Conservation (phyloP, 2,888 invertebrate genomes). For the Diplolepis rosae region DNA sequence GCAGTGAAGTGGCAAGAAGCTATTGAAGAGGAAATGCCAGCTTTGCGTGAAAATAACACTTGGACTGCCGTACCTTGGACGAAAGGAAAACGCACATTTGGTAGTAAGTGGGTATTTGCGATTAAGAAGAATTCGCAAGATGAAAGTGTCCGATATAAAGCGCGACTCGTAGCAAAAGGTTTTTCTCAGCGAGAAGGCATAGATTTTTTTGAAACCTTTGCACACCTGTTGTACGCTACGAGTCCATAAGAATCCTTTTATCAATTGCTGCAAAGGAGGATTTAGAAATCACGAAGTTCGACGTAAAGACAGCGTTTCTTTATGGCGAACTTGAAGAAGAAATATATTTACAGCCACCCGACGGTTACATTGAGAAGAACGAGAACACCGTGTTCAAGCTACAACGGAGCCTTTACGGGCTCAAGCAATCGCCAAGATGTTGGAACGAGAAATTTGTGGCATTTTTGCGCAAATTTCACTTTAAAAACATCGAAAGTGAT, state of each 20-base stretch:
- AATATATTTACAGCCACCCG: conserved; percentile 36
- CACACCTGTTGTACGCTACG: too few relatives aligned
- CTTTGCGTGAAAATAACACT: neutral
- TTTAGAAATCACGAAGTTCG: too few relatives aligned
- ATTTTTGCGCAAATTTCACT: conserved; percentile 1
- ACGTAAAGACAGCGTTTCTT: conserved; percentile 25
- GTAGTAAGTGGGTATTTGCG: neutral
- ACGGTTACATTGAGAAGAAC: conserved; percentile 9
- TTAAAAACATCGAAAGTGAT: too few relatives aligned
- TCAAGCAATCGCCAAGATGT: too few relatives aligned
- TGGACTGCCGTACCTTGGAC: neutral
- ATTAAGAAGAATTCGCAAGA: neutral
- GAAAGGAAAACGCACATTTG: neutral
- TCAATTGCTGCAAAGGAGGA: too few relatives aligned
- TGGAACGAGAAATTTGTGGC: too few relatives aligned
- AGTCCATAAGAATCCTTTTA: too few relatives aligned
- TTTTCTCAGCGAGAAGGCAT: too few relatives aligned
- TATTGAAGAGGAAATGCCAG: conserved; percentile 24
- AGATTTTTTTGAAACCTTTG: too few relatives aligned
- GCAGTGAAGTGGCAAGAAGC: conserved; percentile 23
- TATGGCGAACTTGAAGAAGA: conserved; percentile 25
- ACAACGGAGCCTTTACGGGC: too few relatives aligned
- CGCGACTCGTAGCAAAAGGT: too few relatives aligned
- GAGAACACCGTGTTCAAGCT: conserved; percentile 28
- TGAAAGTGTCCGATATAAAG: too few relatives aligned